phyloP scores from a whole-genome alignment of 2,888 invertebrate genomes.

The Callyntrura sp. region DNA sequence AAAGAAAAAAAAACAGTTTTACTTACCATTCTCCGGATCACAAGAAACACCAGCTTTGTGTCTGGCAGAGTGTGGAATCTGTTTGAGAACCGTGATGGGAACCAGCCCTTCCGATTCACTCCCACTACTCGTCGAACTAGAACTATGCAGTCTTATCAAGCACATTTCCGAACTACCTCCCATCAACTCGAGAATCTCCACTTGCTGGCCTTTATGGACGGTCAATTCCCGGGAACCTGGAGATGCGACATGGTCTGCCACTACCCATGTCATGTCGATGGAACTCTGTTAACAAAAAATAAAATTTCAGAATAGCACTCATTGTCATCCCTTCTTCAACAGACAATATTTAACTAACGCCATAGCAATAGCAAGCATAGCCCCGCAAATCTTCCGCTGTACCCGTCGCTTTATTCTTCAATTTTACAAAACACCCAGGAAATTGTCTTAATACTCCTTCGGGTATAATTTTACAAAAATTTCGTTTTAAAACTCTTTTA shows the following conservation, averaged over 20 bases:
- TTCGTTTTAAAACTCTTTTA: too few relatives aligned
- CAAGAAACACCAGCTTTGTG: slow-evolving; percentile 74
- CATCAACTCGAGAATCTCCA: slow-evolving; percentile 94
- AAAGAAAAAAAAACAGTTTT: background rate
- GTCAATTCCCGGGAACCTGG: slow-evolving; percentile 92
- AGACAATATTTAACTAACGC: too few relatives aligned
- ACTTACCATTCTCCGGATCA: slow-evolving; percentile 82
- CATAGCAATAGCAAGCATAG: too few relatives aligned
- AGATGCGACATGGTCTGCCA: slow-evolving; percentile 93
- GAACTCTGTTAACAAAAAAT: slow-evolving; percentile 65
- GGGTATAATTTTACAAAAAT: background rate
- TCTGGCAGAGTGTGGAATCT: slow-evolving; percentile 87
- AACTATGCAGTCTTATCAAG: slow-evolving; percentile 86
- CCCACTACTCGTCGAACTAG: slow-evolving; percentile 84
- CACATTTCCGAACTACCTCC: slow-evolving; percentile 88
- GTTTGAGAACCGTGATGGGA: slow-evolving; percentile 92
- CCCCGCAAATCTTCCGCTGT: too few relatives aligned
- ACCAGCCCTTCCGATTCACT: slow-evolving; percentile 92
- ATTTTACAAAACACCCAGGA: background rate
- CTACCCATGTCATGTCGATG: slow-evolving; percentile 96
- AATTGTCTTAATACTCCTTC: background rate
- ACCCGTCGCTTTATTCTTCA: too few relatives aligned
- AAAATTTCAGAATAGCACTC: slow-evolving; percentile 6
- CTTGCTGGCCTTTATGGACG: slow-evolving; percentile 96
- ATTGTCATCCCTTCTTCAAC: too few relatives aligned